phyloP scores from a whole-genome alignment of 2,797 vertebrate genomes.

The Pseudomugil gertrudae region DNA sequence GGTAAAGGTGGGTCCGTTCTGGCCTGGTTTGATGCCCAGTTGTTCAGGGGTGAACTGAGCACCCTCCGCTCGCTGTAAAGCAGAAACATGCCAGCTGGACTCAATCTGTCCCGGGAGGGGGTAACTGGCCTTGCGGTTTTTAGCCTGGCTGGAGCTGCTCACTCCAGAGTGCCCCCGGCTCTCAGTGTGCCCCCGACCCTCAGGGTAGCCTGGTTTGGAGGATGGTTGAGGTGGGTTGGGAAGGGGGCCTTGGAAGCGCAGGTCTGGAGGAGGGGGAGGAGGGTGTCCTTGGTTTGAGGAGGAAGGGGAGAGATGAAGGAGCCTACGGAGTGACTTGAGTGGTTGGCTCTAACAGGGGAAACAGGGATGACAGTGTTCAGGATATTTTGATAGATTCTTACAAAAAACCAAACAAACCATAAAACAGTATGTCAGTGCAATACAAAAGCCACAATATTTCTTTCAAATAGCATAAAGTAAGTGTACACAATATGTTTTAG shows the following conservation, averaged over 20 bases:
- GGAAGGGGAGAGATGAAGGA: conserved; percentile 91
- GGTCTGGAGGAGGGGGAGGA: conserved; percentile 86
- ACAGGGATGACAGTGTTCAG: conserved; percentile 1
- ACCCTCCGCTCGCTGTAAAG: conserved; percentile 87
- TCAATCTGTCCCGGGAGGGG: conserved; percentile 92
- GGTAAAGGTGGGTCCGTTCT: conserved; percentile 94
- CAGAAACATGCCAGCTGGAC: conserved; percentile 93
- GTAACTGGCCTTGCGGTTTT: conserved; percentile 83
- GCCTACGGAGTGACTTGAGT: conserved; percentile 93
- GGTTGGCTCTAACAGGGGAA: conserved; percentile 88
- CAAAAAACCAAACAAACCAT: not conserved
- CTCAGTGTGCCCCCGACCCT: conserved; percentile 78
- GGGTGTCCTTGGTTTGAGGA: conserved; percentile 79
- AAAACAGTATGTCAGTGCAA: not conserved
- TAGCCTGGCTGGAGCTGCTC: conserved; percentile 75
- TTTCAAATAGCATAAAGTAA: not conserved
- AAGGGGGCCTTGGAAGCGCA: conserved; percentile 93
- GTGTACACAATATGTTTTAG: not conserved
- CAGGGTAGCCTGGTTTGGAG: conserved; percentile 88
- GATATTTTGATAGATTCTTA: not conserved
- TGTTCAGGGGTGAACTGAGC: conserved; percentile 90
- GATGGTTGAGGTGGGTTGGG: conserved; percentile 89
- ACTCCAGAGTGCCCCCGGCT: conserved; percentile 72
- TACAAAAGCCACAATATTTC: not conserved
- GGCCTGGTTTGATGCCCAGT: conserved; percentile 92